These are phyloP conservation scores for Colletes collaris DNA, from an alignment of 2,888 invertebrate genomes.

Conservation along the genomic window DNA sequence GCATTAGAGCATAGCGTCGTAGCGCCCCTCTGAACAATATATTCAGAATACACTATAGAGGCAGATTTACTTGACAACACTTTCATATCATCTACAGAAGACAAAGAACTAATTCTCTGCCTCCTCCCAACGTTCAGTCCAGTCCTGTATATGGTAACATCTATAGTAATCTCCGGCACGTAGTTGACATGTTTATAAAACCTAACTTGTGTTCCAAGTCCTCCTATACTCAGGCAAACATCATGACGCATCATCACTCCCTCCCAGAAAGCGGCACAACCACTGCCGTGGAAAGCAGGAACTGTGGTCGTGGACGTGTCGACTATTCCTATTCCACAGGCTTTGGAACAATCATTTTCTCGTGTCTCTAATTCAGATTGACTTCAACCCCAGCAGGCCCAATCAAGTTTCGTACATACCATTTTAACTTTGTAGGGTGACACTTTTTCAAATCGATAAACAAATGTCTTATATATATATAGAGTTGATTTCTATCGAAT, in stretches of 20 bases:
- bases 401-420: neutral
- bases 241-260: neutral
- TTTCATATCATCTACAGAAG: neutral
- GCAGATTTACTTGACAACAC: neutral
- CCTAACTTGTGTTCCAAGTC: neutral
- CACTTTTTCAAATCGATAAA: constrained; percentile 1
- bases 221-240: neutral
- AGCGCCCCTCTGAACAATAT: neutral
- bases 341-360: neutral
- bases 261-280: constrained; percentile 1
- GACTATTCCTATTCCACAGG: neutral
- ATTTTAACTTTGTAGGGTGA: neutral
- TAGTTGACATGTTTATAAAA: constrained; percentile 4
- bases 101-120: neutral
- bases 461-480: neutral
- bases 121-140: neutral
- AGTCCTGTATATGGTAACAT: neutral
- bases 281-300: neutral
- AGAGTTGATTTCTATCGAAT: neutral
- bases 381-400: constrained; percentile 1
- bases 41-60: neutral
- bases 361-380: neutral
- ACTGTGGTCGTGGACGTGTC: neutral
- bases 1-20: neutral
- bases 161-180: neutral